Evolutionary conservation across 92 coral and sea anemone species (phyloP).

Genomic region (Galaxea fascicularis): DNA sequence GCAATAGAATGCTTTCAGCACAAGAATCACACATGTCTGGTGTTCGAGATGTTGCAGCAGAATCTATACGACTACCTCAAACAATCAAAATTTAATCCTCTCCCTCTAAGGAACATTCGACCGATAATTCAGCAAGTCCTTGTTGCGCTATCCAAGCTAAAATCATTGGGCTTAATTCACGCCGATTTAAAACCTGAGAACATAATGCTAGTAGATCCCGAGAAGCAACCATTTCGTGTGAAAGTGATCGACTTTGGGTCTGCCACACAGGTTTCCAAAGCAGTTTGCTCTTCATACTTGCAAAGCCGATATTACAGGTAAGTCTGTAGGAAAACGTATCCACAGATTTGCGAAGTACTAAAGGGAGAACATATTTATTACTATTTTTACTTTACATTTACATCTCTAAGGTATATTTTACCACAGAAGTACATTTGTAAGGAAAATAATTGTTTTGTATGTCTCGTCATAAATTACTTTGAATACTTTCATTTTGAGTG

Average conservation of each 20-base stretch:
- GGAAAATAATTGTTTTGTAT: not conserved
- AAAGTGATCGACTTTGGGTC: slow-evolving; percentile 99
- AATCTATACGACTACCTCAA: slow-evolving; percentile 95
- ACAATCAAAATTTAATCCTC: slow-evolving; percentile 95
- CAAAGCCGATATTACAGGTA: slow-evolving; percentile 99
- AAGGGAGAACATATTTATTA: not conserved
- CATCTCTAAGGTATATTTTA: slow-evolving; percentile 7
- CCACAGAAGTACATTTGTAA: not conserved
- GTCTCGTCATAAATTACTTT: not conserved
- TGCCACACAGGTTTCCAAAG: slow-evolving; percentile 96
- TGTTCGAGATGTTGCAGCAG: slow-evolving; percentile 97
- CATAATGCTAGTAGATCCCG: slow-evolving; percentile 97
- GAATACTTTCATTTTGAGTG: slow-evolving; percentile 19
- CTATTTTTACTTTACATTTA: not conserved
- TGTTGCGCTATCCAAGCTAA: slow-evolving; percentile 93
- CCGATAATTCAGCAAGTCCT: slow-evolving; percentile 98
- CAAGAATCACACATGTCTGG: slow-evolving; percentile 94
- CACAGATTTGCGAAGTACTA: slow-evolving; percentile 3
- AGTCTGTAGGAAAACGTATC: not conserved
- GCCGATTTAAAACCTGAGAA: slow-evolving; percentile 98
- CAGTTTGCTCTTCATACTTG: slow-evolving; percentile 95
- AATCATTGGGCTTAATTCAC: slow-evolving; percentile 91
- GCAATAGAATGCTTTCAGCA: slow-evolving; percentile 99
- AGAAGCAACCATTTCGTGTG: slow-evolving; percentile 94
- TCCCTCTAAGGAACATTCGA: slow-evolving; percentile 90